Percentiles rank a stretch among this genome's conserved stretches.
phyloP scores from a whole-genome alignment of 35 echinoderm and acorn worm genomes.

The Hemicentrotus pulcherrimus region DNA sequence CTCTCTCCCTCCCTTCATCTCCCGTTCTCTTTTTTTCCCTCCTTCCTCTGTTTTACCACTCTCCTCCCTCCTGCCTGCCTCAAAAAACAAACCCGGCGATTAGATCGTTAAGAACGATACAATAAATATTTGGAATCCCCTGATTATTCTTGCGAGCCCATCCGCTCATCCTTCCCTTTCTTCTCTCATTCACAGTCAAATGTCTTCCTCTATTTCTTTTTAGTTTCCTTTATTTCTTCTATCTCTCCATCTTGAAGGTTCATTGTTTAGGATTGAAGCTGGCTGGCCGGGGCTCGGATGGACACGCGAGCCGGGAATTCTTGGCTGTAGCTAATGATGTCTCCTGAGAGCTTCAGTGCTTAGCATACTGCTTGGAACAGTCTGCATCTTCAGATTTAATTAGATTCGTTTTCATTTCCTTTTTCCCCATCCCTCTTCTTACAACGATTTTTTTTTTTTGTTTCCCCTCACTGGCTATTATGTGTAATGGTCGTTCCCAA shows the following conservation, averaged over 20 bases:
- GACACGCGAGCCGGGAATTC: not conserved
- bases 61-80: not conserved
- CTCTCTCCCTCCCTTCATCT: not conserved
- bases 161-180: not conserved
- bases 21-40: not conserved
- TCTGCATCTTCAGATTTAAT: not conserved
- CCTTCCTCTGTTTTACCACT: not conserved
- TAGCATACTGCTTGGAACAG: not conserved
- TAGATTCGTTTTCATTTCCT: not conserved
- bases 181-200: not conserved
- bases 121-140: slow-evolving; percentile 10
- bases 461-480: too few species aligned
- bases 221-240: not conserved
- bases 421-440: not conserved
- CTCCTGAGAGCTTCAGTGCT: not conserved
- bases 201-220: not conserved
- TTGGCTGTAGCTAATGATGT: not conserved
- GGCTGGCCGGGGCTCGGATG: not conserved
- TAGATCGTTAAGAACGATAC: not conserved
- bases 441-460: not conserved
- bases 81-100: not conserved
- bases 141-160: not conserved
- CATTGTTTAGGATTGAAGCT: not conserved
- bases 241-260: not conserved
- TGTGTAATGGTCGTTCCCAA: too few species aligned